Evolutionary conservation across 2,797 vertebrate species (phyloP), one percentile per base, ranked within the genome.

Genomic region (Darevskia mixta): DNA sequence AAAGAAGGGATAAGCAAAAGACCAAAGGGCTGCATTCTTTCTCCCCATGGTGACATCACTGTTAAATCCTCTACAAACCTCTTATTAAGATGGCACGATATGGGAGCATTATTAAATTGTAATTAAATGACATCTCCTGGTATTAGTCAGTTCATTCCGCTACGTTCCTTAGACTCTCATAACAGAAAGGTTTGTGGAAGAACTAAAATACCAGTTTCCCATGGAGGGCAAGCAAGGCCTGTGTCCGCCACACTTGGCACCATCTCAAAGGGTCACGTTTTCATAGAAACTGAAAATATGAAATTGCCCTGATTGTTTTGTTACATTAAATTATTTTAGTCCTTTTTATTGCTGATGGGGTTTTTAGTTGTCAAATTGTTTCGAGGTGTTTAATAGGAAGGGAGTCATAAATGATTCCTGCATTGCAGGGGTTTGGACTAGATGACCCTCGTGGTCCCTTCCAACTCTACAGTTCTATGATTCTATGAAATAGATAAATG

Each of bases 21-120:
- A 78, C 79, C 93, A 91, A 95, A 95, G 92, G 91, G 35, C 88
- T 92, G 64, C 80, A 89, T 96, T 96, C 91, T 95, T 95, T 89
- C 95, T 92, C 92, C 88, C 94, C 79, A 92, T 93, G 95, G 78
- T 95, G 90, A 94, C 92, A 88, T 93, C 94, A 95, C 94, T 95
- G 92, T 95, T 92, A 89, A 87, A 89, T 71, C 87, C 92, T 93
- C 82, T 89, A 89, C 91, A 71, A 89, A 95, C 93, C 89, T 91
- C 95, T 94, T 90, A 89, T 95, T 94, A 95, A 20, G 2, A 93
- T 93, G 87, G 91, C 73, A 85, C 89, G 88, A 95, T 93, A 94
- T 92, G 95, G 94, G 92, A 94, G 88, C 88, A 89, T 95, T 95
- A 95, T 93, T 95, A 94, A 95, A 95, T 43, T 91, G 93, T 93